phyloP scores from a whole-genome alignment of 2,888 invertebrate species.

The Cyaniris semiargus region DNA sequence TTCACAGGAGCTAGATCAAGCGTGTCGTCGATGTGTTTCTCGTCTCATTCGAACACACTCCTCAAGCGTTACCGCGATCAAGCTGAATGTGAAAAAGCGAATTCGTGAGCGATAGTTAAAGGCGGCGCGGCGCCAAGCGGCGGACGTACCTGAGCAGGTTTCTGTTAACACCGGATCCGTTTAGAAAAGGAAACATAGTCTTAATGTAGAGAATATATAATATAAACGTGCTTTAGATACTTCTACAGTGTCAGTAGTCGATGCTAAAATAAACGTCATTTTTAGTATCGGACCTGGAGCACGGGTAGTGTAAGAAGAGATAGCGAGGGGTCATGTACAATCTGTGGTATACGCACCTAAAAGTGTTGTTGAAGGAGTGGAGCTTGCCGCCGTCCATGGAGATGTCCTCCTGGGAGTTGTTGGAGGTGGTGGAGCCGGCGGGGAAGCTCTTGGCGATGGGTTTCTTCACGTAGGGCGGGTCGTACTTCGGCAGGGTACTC shows the following conservation, averaged over 20 bases:
- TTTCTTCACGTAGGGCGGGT: slow-evolving; percentile 92
- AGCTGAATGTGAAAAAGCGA: slow-evolving; percentile 65
- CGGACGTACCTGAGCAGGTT: slow-evolving; percentile 77
- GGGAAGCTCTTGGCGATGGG: slow-evolving; percentile 88
- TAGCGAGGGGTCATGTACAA: neutral
- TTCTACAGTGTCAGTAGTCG: slow-evolving; percentile 34
- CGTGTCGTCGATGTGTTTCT: slow-evolving; percentile 52
- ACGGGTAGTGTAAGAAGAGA: slow-evolving; percentile 33
- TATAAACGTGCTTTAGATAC: slow-evolving; percentile 40
- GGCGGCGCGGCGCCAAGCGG: slow-evolving; percentile 66
- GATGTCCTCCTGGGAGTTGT: slow-evolving; percentile 89
- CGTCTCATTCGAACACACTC: slow-evolving; percentile 51
- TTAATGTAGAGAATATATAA: slow-evolving; percentile 52
- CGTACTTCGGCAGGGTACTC: slow-evolving; percentile 93
- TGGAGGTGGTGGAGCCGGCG: slow-evolving; percentile 82
- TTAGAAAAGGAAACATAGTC: slow-evolving; percentile 68
- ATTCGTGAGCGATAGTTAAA: slow-evolving; percentile 62
- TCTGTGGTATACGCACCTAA: slow-evolving; percentile 80
- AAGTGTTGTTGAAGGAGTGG: slow-evolving; percentile 88
- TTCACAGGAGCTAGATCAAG: slow-evolving; percentile 39
- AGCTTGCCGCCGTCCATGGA: slow-evolving; percentile 91
- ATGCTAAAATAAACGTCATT: slow-evolving; percentile 27
- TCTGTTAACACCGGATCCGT: slow-evolving; percentile 76
- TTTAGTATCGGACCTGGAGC: slow-evolving; percentile 38
- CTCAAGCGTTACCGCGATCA: slow-evolving; percentile 56